phyloP scores from a whole-genome alignment of 2,888 invertebrate genomes.

The Drosophila nigricruria region DNA sequence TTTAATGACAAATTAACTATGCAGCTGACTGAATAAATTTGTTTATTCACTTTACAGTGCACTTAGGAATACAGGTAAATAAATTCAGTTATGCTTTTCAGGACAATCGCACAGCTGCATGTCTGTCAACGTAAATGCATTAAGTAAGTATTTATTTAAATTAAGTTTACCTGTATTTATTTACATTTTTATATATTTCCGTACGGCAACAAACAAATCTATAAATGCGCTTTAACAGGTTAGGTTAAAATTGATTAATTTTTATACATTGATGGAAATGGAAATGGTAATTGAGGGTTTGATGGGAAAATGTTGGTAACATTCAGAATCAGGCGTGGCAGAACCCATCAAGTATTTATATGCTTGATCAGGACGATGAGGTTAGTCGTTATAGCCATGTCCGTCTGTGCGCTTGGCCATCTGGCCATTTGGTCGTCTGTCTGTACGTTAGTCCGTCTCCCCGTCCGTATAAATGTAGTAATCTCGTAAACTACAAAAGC shows the following conservation, averaged over 20 bases:
- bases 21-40: neutral
- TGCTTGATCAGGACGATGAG: neutral
- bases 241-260: neutral
- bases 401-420: neutral
- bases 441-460: too few species aligned
- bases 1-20: constrained; percentile 1
- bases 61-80: too few species aligned
- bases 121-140: neutral
- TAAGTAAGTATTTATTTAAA: neutral
- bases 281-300: too few species aligned
- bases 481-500: neutral
- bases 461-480: too few species aligned
- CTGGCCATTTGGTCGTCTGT: too few species aligned
- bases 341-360: neutral
- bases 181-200: neutral
- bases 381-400: neutral
- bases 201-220: neutral
- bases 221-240: neutral
- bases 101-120: constrained; percentile 1
- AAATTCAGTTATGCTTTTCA: constrained; percentile 11
- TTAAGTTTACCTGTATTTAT: neutral
- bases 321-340: neutral
- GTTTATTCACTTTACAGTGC: neutral
- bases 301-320: too few species aligned
- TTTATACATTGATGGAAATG: too few species aligned